Evolutionary conservation across 1,140 invertebrate species (phyloP).

Genomic region (Halesus radiatus): DNA sequence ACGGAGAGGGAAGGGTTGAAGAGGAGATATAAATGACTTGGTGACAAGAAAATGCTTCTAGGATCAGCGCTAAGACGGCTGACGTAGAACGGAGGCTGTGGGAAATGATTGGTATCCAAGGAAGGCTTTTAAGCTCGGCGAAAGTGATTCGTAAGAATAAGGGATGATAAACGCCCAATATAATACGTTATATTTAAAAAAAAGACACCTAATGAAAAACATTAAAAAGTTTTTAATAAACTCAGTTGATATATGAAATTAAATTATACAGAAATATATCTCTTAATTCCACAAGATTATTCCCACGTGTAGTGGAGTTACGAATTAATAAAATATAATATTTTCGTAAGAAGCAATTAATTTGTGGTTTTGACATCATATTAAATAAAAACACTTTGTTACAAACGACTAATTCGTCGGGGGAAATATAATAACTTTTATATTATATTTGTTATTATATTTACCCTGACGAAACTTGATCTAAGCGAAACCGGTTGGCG

Average conservation of each 20-base stretch:
- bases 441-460: no score
- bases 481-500: no score
- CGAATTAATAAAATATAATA: no score
- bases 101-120: conserved; percentile 35
- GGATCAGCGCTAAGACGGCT: conserved; percentile 25
- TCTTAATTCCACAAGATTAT: not conserved
- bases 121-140: conserved; percentile 21
- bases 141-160: conserved; percentile 23
- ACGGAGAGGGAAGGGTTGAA: conserved; percentile 30
- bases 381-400: no score
- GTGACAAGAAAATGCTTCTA: conserved; percentile 57
- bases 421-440: no score
- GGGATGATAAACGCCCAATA: not conserved
- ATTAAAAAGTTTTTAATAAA: not conserved
- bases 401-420: no score
- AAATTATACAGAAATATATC: not conserved
- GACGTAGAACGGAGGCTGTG: conserved; percentile 16
- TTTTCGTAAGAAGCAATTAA: no score
- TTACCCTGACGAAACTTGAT: no score
- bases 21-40: conserved; percentile 45
- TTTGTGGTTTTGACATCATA: no score
- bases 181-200: not conserved
- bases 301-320: no score
- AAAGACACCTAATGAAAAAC: not conserved
- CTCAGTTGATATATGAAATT: not conserved